Evolutionary conservation across 2,797 vertebrate species (phyloP), one percentile per base, ranked within the genome.

Genomic region (Silurus aristotelis): DNA sequence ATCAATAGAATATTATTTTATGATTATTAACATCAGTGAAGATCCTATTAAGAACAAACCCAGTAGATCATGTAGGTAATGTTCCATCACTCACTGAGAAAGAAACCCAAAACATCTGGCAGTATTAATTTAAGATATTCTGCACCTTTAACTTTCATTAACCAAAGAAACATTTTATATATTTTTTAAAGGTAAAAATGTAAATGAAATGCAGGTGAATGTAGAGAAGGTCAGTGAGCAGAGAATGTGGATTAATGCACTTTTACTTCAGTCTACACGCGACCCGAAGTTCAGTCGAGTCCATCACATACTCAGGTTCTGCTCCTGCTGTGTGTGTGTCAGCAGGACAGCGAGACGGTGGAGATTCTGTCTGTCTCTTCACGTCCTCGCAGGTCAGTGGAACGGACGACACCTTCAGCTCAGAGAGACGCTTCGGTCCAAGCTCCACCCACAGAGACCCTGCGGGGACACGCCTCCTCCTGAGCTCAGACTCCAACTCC

Each of bases 391-490:
- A 67, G 64, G 64, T 67, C 31, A 70, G 31, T 31, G 64, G 64
- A 43, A 2, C 3, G 19, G 38, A 70, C 3, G 31, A 70, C 67
- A 43, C 67, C 27, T 68, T 68, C 27, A 38, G 15, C 67, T 31
- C 64, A 6, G 64, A 92, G 2, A 93, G 10, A 0, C 31, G 72
- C 72, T 90, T 94, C 89, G 93, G 92, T 86, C 86, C 89, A 71
- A 94, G 89, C 22, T 91, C 93, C 6, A 94, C 86, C 94, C 93
- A 95, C 79, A 93, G 76, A 0, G 19, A 58, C 0, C 67, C 83
- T 31, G 31, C 31, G 0, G 0, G 0, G 8, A 5, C 8, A 0
- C 0, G 5, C 0, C 1, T 5, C 12, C n/a, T 71, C 14, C 0
- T 58, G 22, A 90, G 68, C 48, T 71, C 79, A 48, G 1, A n/a